These are phyloP conservation scores for Chaitophorus viminalis DNA, from an alignment of 2,888 invertebrate species.

Conservation along the genomic window DNA sequence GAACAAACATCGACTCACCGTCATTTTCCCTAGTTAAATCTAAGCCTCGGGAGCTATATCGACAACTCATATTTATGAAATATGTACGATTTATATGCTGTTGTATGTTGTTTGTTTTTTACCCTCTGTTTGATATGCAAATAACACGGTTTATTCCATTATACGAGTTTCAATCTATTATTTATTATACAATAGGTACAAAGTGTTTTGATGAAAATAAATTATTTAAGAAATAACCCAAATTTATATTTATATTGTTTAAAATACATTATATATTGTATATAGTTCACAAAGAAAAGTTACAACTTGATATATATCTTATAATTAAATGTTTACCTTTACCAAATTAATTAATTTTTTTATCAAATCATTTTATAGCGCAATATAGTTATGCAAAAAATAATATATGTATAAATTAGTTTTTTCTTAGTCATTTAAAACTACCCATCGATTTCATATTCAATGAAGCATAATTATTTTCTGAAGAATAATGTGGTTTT, in stretches of 20 bases:
- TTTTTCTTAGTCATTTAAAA: neutral
- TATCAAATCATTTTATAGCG: conserved; percentile 35
- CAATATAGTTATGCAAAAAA: conserved; percentile 7
- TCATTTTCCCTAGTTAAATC: conserved; percentile 1
- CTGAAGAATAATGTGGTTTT: too few relatives aligned
- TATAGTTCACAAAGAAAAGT: neutral
- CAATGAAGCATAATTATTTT: neutral
- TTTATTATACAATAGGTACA: neutral
- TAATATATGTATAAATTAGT: neutral
- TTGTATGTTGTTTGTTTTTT: neutral
- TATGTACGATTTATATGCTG: conserved; percentile 1
- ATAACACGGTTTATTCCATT: conserved; percentile 23
- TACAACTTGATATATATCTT: neutral
- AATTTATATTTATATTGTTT: neutral
- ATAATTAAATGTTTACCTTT: neutral
- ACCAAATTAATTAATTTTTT: neutral
- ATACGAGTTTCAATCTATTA: neutral
- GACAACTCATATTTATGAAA: neutral
- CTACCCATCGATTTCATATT: neutral
- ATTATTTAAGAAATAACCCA: neutral
- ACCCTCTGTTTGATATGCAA: neutral
- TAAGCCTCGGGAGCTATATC: conserved; percentile 23
- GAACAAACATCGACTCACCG: conserved; percentile 29
- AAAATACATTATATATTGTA: neutral
- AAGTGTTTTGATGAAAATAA: neutral